Evolutionary conservation across 2,113 vertebrate genomes (phyloP), one percentile per base, ranked within the genome.

Genomic region (Gavialis gangeticus): DNA sequence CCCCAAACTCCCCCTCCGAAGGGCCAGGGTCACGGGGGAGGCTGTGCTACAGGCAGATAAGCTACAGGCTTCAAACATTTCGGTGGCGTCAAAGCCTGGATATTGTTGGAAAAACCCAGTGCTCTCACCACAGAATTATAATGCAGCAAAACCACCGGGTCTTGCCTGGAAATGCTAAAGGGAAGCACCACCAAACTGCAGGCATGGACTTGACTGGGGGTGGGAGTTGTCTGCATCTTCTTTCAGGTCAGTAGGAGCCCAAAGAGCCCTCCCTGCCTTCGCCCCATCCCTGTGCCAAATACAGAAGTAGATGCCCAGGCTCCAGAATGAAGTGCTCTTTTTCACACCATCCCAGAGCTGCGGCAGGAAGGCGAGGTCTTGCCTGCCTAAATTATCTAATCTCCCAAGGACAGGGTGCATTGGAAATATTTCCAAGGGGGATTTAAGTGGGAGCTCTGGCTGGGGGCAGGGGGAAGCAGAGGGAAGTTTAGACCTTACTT

Each of bases 391-490:
- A 8, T 30, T n/a, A 12, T 13, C 64, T 66, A 13, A 16, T 66
- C 10, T 67, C n/a, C n/a, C 67, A 37, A 22, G 34, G 34, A n/a
- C 30, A 3, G 5, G 46, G 69, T 24, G 21, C 69, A 37, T 37
- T 9, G 69, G 69, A 34, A 37, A 46, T 22, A 7, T 46, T 46
- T 46, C 46, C 34, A 25, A 37, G 34, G 4, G 1, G 59, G 27
- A 11, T 34, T 16, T 19, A 10, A 15, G 30, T 27, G 62, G 54
- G 27, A 22, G 37, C 6, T 28, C 13, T 5, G 16, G 5, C 5
- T 2, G 11, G 56, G 15, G 15, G 37, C 16, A 8, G 55, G 19
- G 28, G 21, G 22, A 3, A 24, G 5, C 0, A 2, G 7, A 34
- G 21, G 66, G 76, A 37, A 16, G n/a, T 12, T 1, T 0, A n/a